These are phyloP conservation scores for Tachina grossa DNA, from an alignment of 2,888 invertebrate genomes.

Conservation along the genomic window DNA sequence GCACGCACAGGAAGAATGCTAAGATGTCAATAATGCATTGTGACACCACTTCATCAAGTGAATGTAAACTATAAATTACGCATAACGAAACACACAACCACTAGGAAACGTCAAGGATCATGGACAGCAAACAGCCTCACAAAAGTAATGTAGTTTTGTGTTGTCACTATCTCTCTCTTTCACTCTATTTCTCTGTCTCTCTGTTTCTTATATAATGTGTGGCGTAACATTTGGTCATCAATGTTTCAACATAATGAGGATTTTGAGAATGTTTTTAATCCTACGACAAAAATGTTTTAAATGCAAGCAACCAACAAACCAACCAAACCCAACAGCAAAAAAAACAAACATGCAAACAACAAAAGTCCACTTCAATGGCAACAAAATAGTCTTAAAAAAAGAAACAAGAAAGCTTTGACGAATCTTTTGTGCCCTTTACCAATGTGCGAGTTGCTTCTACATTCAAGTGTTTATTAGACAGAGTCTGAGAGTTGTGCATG, in stretches of 20 bases:
- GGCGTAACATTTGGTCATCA: slow-evolving; percentile 21
- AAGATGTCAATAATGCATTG: slow-evolving; percentile 73
- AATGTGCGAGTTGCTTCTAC: background rate
- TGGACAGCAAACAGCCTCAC: slow-evolving; percentile 45
- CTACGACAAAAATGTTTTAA: slow-evolving; percentile 45
- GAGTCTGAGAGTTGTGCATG: no score
- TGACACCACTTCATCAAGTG: slow-evolving; percentile 76
- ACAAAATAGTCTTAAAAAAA: background rate
- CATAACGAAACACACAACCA: slow-evolving; percentile 77
- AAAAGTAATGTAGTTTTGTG: slow-evolving; percentile 48
- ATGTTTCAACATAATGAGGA: slow-evolving; percentile 64
- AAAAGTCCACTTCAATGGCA: slow-evolving; percentile 23
- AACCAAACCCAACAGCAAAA: slow-evolving; percentile 4
- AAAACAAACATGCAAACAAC: slow-evolving; percentile 59
- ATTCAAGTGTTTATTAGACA: no score
- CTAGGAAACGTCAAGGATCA: slow-evolving; percentile 54
- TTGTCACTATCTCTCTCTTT: slow-evolving; percentile 30
- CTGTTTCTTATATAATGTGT: background rate
- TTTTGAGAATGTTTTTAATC: slow-evolving; percentile 48
- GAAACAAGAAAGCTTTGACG: background rate
- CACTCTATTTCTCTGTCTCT: background rate
- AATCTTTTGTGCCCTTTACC: background rate
- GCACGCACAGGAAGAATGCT: slow-evolving; percentile 54
- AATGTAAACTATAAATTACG: slow-evolving; percentile 81
- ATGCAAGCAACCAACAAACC: slow-evolving; percentile 27